phyloP scores from a whole-genome alignment of 2,113 vertebrate species.

The Chaenogobius annularis region DNA sequence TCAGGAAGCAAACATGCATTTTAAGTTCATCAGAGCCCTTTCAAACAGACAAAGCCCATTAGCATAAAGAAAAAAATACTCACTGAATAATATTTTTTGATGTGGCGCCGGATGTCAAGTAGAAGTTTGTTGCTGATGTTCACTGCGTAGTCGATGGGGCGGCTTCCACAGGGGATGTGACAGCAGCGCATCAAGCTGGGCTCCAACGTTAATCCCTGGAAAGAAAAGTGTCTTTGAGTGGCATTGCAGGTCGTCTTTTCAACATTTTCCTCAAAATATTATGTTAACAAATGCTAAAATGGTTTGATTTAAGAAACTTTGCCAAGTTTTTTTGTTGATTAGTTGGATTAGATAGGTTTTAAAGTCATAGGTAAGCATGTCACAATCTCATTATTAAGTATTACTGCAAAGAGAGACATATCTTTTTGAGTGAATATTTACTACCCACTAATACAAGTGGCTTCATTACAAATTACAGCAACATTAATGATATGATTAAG shows the following conservation, averaged over 20 bases:
- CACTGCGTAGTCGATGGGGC: constrained; percentile 70
- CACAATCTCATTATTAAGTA: neutral
- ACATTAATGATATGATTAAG: neutral
- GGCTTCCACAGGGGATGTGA: constrained; percentile 80
- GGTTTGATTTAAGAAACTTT: neutral
- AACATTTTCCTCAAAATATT: neutral
- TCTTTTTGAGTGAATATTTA: too few species aligned
- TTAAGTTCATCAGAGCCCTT: neutral
- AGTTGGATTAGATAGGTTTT: neutral
- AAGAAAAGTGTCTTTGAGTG: constrained; percentile 23
- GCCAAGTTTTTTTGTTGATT: neutral
- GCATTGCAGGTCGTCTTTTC: constrained; percentile 1
- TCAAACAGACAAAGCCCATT: neutral
- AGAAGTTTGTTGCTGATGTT: constrained; percentile 89
- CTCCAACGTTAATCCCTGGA: constrained; percentile 82
- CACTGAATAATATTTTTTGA: constrained; percentile 90
- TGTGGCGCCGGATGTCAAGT: constrained; percentile 85
- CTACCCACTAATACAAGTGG: too few species aligned
- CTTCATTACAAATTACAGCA: too few species aligned
- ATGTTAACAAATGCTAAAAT: neutral
- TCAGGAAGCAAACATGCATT: neutral
- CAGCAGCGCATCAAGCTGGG: constrained; percentile 87
- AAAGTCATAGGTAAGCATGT: neutral
- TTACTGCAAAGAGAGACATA: too few species aligned
- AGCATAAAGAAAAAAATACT: constrained; percentile 71